A percentile compares a stretch with the other conserved stretches of the same genome.
These are phyloP conservation scores for Ephydatia muelleri DNA, from an alignment of 37 sponge, comb jelly and placozoan species.

Conservation along the genomic window DNA sequence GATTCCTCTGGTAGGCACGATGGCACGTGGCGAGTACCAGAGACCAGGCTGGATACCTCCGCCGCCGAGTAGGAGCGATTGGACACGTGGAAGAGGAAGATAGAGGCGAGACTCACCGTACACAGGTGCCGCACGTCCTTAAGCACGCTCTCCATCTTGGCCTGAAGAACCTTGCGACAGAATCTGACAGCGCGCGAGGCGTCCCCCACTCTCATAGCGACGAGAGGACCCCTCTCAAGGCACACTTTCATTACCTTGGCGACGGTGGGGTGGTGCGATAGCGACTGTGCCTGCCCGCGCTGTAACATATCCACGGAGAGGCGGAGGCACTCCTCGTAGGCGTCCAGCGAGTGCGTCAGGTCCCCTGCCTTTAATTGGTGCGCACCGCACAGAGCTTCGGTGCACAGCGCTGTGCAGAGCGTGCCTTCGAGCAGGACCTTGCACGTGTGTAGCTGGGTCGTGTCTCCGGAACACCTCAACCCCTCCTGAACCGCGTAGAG, in stretches of 20 bases:
- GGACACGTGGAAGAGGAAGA: slow-evolving; percentile 50
- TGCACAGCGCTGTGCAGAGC: slow-evolving; percentile 39
- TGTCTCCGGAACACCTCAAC: slow-evolving; percentile 12
- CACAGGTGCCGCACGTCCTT: slow-evolving; percentile 27
- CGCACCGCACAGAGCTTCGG: slow-evolving; percentile 5
- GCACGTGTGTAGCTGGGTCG: slow-evolving; percentile 35
- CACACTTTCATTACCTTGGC: slow-evolving; percentile 23
- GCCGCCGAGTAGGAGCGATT: slow-evolving; percentile 5
- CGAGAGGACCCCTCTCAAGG: slow-evolving; percentile 30
- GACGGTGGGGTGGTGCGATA: slow-evolving; percentile 37
- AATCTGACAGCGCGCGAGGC: slow-evolving; percentile 29
- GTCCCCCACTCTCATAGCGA: slow-evolving; percentile 11
- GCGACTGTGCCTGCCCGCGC: neutral
- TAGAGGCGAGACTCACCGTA: slow-evolving; percentile 40
- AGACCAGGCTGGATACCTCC: neutral
- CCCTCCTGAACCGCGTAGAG: slow-evolving; percentile 9
- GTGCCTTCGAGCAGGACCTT: slow-evolving; percentile 51
- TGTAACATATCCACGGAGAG: slow-evolving; percentile 18
- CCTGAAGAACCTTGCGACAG: slow-evolving; percentile 32
- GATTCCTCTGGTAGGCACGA: slow-evolving; percentile 34
- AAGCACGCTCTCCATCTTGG: slow-evolving; percentile 30
- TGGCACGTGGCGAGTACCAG: slow-evolving; percentile 20
- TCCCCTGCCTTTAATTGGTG: neutral
- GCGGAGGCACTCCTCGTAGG: slow-evolving; percentile 49
- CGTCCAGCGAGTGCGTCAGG: slow-evolving; percentile 25